Evolutionary conservation across 2,797 vertebrate species (phyloP).

Genomic region (Serranus cabrilla): DNA sequence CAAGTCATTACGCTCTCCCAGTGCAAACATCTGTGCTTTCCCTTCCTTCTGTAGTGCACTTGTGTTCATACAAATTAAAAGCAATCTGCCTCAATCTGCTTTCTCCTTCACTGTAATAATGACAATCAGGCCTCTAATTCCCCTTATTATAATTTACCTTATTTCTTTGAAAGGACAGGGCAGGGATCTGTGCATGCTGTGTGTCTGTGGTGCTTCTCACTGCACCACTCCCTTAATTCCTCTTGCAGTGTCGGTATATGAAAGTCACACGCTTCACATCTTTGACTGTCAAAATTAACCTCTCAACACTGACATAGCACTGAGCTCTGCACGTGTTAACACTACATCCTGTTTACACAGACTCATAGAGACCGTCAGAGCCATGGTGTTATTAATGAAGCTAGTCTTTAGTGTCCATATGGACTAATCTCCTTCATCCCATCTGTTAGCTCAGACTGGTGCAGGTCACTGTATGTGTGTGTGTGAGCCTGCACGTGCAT

Average conservation of each 20-base stretch:
- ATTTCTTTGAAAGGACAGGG: not conserved
- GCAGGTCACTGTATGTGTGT: constrained; percentile 36
- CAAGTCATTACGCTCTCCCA: not conserved
- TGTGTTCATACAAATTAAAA: constrained; percentile 34
- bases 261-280: constrained; percentile 20
- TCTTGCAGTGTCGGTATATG: constrained; percentile 4
- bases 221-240: not conserved
- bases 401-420: constrained; percentile 76
- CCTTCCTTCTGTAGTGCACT: not conserved
- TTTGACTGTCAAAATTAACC: constrained; percentile 54
- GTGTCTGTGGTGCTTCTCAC: not conserved
- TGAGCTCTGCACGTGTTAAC: constrained; percentile 46
- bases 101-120: constrained; percentile 22
- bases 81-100: constrained; percentile 3
- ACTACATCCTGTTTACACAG: constrained; percentile 60
- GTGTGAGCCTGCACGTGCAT: constrained; percentile 8
- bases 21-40: constrained; percentile 17
- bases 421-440: constrained; percentile 75
- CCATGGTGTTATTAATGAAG: constrained; percentile 69
- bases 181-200: not conserved
- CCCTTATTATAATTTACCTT: not conserved
- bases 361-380: constrained; percentile 56
- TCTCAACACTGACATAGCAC: constrained; percentile 38
- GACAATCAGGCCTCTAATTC: constrained; percentile 5
- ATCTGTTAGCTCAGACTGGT: constrained; percentile 73